phyloP scores from a whole-genome alignment of 2,797 vertebrate species.

The Anableps anableps region DNA sequence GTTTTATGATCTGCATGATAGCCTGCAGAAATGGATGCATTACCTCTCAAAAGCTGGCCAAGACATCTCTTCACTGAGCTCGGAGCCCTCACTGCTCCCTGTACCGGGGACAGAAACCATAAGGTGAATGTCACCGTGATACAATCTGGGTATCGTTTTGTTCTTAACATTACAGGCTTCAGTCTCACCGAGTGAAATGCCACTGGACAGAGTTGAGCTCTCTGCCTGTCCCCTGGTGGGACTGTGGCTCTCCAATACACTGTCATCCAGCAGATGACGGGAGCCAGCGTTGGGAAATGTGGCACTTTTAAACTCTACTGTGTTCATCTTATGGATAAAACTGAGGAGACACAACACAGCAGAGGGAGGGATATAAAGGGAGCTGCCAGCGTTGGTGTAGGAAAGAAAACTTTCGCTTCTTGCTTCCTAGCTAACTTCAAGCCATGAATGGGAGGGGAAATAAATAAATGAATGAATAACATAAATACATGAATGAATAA shows the following conservation, averaged over 20 bases:
- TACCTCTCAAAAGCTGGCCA: constrained; percentile 99
- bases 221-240: constrained; percentile 92
- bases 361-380: constrained; percentile 2
- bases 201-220: constrained; percentile 96
- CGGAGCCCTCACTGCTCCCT: constrained; percentile 99
- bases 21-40: constrained; percentile 18
- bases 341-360: constrained; percentile 68
- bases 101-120: constrained; percentile 18
- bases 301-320: constrained; percentile 95
- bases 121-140: not conserved
- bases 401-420: not conserved
- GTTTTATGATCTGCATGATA: constrained; percentile 31
- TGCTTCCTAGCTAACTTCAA: not conserved
- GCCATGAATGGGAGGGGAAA: not conserved
- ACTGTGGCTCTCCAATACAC: constrained; percentile 95
- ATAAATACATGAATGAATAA: not conserved
- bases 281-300: constrained; percentile 97
- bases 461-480: not conserved
- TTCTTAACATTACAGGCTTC: not conserved
- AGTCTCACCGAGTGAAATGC: constrained; percentile 92
- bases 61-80: constrained; percentile 97
- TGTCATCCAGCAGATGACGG: constrained; percentile 95
- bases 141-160: not conserved
- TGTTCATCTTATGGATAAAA: constrained; percentile 98
- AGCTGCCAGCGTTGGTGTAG: not conserved